A percentile compares a stretch with the other conserved stretches of the same genome.
phyloP scores from a whole-genome alignment of 2,113 vertebrate genomes.

The Catagonus wagneri region DNA sequence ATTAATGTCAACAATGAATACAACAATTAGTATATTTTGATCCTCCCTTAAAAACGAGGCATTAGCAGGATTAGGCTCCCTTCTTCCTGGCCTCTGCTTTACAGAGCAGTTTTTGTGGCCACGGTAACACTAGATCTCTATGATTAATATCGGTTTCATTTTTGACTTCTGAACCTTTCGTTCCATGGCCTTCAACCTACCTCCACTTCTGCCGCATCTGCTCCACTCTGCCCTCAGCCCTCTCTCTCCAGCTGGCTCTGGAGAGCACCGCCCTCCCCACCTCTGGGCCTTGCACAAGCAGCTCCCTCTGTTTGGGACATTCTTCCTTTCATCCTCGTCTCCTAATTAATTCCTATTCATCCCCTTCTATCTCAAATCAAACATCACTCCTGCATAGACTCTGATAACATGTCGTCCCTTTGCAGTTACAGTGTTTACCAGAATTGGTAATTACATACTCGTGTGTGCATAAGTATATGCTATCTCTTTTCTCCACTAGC shows the following conservation, averaged over 20 bases:
- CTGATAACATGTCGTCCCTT: neutral
- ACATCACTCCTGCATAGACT: too few species aligned
- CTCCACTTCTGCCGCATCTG: neutral
- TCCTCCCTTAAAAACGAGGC: neutral
- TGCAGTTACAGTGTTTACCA: neutral
- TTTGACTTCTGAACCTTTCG: neutral
- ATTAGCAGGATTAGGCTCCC: neutral
- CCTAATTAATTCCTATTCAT: neutral
- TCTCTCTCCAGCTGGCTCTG: too few species aligned
- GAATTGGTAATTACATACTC: neutral
- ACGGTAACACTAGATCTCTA: neutral
- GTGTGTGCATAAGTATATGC: neutral
- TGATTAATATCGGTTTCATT: neutral
- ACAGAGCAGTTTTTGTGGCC: neutral
- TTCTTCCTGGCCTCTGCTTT: neutral
- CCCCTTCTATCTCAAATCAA: neutral
- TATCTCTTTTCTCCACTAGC: neutral
- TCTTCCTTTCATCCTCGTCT: neutral
- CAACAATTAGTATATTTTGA: neutral
- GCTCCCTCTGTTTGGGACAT: neutral
- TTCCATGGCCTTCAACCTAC: neutral
- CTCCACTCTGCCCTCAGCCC: too few species aligned
- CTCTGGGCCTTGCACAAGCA: rapidly evolving
- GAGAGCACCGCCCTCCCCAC: too few species aligned
- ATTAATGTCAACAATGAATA: neutral